Conservation (phyloP, 2,888 invertebrate genomes). For the Chalcosyrphus nemorum region DNA sequence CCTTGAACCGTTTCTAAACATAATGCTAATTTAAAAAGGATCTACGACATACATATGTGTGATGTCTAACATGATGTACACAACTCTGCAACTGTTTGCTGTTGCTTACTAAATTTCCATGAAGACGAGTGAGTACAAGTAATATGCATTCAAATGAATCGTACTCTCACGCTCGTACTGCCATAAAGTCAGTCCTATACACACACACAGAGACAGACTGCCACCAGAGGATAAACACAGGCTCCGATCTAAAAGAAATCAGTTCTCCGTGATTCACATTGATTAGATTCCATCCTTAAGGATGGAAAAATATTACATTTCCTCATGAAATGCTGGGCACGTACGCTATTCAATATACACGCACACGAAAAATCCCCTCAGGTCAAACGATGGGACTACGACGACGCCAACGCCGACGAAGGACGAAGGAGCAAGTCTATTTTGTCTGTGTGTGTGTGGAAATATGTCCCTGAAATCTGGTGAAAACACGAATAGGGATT, state of each 20-base stretch:
- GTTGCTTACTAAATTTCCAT: not conserved
- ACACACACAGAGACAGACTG: not conserved
- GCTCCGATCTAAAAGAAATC: constrained; percentile 50
- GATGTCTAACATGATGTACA: no score
- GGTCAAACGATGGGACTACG: constrained; percentile 31
- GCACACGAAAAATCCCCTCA: constrained; percentile 34
- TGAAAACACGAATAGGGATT: constrained; percentile 25
- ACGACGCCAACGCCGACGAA: no score
- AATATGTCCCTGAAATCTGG: constrained; percentile 30
- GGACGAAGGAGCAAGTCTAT: not conserved
- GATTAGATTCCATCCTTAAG: constrained; percentile 61
- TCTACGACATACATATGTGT: no score
- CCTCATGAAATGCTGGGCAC: constrained; percentile 60
- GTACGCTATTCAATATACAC: constrained; percentile 64
- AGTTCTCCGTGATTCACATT: constrained; percentile 64
- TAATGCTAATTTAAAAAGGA: no score
- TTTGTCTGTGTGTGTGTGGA: not conserved
- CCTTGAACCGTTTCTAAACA: no score
- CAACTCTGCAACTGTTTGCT: not conserved
- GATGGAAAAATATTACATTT: constrained; percentile 46
- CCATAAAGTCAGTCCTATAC: constrained; percentile 18
- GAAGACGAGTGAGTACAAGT: not conserved
- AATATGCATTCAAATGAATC: constrained; percentile 20
- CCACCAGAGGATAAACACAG: not conserved
- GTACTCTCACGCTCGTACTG: not conserved